Conservation (phyloP, 2,888 invertebrate genomes). For the Sphaerophoria rueppellii region DNA sequence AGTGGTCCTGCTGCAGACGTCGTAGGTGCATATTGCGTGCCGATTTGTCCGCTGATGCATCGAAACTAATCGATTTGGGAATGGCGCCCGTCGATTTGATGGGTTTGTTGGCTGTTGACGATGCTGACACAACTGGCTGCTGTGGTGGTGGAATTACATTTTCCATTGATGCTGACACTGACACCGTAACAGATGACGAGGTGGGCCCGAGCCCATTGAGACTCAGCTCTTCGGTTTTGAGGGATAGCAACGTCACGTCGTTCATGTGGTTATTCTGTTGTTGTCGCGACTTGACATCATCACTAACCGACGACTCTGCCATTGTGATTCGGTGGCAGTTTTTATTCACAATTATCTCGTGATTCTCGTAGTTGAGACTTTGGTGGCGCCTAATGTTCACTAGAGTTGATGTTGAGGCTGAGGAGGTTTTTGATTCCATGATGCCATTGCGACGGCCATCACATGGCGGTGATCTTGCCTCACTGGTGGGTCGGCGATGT, state of each 20-base stretch:
- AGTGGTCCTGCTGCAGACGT: slow-evolving; percentile 81
- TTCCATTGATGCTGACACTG: slow-evolving; percentile 1
- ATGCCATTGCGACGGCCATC: slow-evolving; percentile 82
- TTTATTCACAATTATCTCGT: slow-evolving; percentile 79
- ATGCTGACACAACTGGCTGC: slow-evolving; percentile 18
- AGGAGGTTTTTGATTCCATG: slow-evolving; percentile 75
- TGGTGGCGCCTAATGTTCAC: slow-evolving; percentile 78
- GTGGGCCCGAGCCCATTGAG: slow-evolving; percentile 74
- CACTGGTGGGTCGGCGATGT: slow-evolving; percentile 79
- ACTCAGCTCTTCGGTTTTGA: slow-evolving; percentile 78
- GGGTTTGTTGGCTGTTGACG: slow-evolving; percentile 79
- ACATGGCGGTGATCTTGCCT: slow-evolving; percentile 79
- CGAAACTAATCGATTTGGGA: slow-evolving; percentile 95
- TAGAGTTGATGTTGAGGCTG: slow-evolving; percentile 58
- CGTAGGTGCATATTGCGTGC: slow-evolving; percentile 82
- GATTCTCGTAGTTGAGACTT: slow-evolving; percentile 81
- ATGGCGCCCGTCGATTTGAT: slow-evolving; percentile 90
- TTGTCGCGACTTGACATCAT: slow-evolving; percentile 73
- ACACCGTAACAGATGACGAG: not conserved
- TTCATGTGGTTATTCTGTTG: slow-evolving; percentile 61
- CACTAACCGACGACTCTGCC: slow-evolving; percentile 69
- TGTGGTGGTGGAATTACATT: slow-evolving; percentile 32
- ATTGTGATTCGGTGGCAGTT: slow-evolving; percentile 75
- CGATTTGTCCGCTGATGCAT: slow-evolving; percentile 92
- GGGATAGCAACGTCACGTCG: slow-evolving; percentile 77